Evolutionary conservation across 2,113 vertebrate genomes (phyloP).

Genomic region (Dicentrarchus labrax): DNA sequence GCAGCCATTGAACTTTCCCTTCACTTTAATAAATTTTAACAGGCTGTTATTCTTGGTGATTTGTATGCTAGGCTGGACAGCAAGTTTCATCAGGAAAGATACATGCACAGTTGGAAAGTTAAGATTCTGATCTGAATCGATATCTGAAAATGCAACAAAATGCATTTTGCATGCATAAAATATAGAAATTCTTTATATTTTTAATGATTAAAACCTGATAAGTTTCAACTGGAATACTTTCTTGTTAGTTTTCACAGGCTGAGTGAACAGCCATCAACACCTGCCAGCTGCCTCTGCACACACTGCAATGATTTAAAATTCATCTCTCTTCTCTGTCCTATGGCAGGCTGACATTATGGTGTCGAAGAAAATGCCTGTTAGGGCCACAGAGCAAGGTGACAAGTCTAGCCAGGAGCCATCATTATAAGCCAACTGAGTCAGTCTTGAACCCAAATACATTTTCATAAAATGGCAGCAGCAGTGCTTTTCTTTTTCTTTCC

Average conservation of each 20-base stretch:
- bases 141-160: not conserved
- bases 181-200: not conserved
- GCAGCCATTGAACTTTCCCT: not conserved
- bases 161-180: not conserved
- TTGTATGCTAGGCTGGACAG: not conserved
- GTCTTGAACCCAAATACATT: slow-evolving; percentile 42
- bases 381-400: slow-evolving; percentile 64
- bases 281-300: slow-evolving; percentile 44
- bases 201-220: not conserved
- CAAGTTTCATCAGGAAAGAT: not conserved
- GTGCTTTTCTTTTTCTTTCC: slow-evolving; percentile 19
- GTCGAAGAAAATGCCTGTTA: slow-evolving; percentile 63
- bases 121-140: not conserved
- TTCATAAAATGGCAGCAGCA: slow-evolving; percentile 20
- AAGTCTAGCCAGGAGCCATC: slow-evolving; percentile 52
- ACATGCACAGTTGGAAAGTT: not conserved
- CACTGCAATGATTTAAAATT: slow-evolving; percentile 44
- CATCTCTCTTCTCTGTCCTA: slow-evolving; percentile 46
- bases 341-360: slow-evolving; percentile 68
- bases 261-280: slow-evolving; percentile 47
- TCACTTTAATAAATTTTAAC: slow-evolving; percentile 13
- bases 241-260: slow-evolving; percentile 26
- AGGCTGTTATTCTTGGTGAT: not conserved
- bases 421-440: slow-evolving; percentile 51
- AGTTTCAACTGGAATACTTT: not conserved